Base-by-base conservation (phyloP, 64 coral and sea anemone species). In the Montipora cactus region DNA sequence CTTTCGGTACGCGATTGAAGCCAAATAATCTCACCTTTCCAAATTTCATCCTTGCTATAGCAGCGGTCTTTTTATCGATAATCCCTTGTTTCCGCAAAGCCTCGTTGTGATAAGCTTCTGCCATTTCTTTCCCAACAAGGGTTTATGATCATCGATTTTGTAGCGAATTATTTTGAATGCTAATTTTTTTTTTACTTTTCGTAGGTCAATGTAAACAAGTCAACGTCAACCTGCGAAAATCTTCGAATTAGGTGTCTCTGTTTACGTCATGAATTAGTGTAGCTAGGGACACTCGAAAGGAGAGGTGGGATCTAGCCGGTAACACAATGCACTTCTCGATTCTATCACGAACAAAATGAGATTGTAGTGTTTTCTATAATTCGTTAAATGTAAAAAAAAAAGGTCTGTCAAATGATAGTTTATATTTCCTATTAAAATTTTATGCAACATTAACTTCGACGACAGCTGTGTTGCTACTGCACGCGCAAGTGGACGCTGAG, bases 61-160 rank as follows among this genome's bases (percentile, higher is more conserved):
- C 82, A 9, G 45, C 82, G 6, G 47, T 7, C 64, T 71, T 86
- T 52, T 86, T 86, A 48, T 86, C 82, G 66, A 86, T 45, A 50
- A 86, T 86, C 49, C 64, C 50, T 86, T 86, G 82, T 51, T 86
- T 86, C 8, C 82, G 16, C 18, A 86, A 47, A 12, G 82, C 82
- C 46, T 86, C 82, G 15, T 86, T 71, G 82, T 86, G 82, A 86
- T 86, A 86, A 51, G 82, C 44, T 71, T 86, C 82, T 22, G 82
- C 46, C 82, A 86, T 86, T 51, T 49, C 47, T 25, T 21, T 86
- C 25, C 71, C 25, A 21, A 74, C 10, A 10, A 55, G 52, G 10
- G 10, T 55, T 55, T 10, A 7, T 55, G 37, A 37, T 10, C 10
- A 5, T 55, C 10, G 52, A 10, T 7, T 12, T 64, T 64, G 68